These are phyloP conservation scores for Sapayoa aenigma DNA, from an alignment of 2,113 vertebrate genomes.

Conservation along the genomic window DNA sequence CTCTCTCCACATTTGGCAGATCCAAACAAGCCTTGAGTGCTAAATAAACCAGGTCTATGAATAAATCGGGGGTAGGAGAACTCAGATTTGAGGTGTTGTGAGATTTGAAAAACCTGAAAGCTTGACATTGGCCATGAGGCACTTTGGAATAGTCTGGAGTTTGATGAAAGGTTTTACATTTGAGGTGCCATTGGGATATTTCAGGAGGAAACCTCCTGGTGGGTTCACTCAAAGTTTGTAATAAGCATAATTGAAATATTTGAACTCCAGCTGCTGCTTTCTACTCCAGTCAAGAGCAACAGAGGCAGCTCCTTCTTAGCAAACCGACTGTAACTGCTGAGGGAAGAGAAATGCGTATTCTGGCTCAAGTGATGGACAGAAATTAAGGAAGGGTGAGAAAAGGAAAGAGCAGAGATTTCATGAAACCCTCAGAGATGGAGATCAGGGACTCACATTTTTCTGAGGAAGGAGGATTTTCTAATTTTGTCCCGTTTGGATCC, in stretches of 20 bases:
- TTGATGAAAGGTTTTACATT: constrained; percentile 5
- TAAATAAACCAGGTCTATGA: constrained; percentile 48
- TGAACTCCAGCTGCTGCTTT: constrained; percentile 42
- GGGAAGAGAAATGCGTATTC: not conserved
- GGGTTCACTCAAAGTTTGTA: constrained; percentile 43
- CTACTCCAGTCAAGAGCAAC: not conserved
- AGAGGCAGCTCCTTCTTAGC: not conserved
- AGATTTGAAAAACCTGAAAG: constrained; percentile 5
- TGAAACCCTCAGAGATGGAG: not conserved
- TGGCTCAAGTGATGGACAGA: not conserved
- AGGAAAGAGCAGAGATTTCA: not conserved
- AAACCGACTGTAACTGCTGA: not conserved
- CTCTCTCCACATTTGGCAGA: constrained; percentile 17
- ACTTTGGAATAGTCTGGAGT: not conserved
- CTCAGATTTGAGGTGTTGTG: not conserved
- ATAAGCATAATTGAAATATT: constrained; percentile 36
- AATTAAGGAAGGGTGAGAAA: not conserved
- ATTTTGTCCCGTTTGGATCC: not conserved
- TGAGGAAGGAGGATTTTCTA: not conserved
- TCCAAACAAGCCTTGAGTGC: constrained; percentile 37
- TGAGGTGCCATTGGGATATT: not conserved
- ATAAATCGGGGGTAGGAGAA: constrained; percentile 40
- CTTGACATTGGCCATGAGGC: constrained; percentile 1
- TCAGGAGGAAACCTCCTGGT: constrained; percentile 45
- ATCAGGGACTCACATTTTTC: not conserved